phyloP scores from a whole-genome alignment of 2,113 vertebrate species.

The Rattus rattus region DNA sequence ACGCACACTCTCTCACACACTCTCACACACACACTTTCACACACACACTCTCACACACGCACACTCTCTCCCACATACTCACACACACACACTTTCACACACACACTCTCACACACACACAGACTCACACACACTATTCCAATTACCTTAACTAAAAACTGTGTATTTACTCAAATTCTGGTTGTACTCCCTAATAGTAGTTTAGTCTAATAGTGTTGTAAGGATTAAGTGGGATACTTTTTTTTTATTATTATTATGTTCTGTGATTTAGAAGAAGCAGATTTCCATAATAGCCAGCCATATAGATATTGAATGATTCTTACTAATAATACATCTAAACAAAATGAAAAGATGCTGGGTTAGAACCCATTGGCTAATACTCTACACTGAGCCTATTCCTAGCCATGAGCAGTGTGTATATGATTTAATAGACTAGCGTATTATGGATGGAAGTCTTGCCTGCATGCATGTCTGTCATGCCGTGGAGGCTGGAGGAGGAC shows the following conservation, averaged over 20 bases:
- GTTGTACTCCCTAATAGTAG: not conserved
- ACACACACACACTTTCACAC: not conserved
- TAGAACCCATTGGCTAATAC: not conserved
- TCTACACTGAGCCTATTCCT: not conserved
- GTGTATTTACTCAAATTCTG: not conserved
- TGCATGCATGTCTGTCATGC: not conserved
- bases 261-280: constrained; percentile 14
- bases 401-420: not conserved
- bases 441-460: not conserved
- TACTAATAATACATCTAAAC: not conserved
- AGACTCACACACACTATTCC: not conserved
- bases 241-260: not conserved
- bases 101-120: too few relatives aligned
- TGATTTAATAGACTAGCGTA: not conserved
- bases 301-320: not conserved
- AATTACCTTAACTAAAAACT: not conserved
- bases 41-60: too few relatives aligned
- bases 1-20: too few relatives aligned
- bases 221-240: constrained; percentile 1
- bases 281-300: not conserved
- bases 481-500: not conserved
- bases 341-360: not conserved
- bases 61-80: too few relatives aligned
- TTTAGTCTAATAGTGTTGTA: not conserved
- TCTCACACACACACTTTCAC: too few relatives aligned